These are phyloP conservation scores for Scotopteryx bipunctaria DNA, from an alignment of 2,888 invertebrate genomes.

Conservation along the genomic window DNA sequence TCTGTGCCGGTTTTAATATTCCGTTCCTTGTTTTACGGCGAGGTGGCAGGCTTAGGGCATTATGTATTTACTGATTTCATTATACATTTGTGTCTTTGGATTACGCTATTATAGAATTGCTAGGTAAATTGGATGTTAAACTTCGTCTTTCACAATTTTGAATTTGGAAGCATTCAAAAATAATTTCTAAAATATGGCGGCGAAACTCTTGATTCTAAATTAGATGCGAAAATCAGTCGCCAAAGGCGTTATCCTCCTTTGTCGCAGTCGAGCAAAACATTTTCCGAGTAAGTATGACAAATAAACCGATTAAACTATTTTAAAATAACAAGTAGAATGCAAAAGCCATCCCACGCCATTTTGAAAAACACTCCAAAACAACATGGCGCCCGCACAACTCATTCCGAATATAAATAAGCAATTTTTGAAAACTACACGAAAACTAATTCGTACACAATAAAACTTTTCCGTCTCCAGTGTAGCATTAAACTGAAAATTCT, in stretches of 20 bases:
- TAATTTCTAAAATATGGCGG: not conserved
- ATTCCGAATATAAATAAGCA: constrained; percentile 25
- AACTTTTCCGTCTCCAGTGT: constrained; percentile 69
- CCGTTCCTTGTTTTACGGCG: constrained; percentile 77
- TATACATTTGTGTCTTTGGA: constrained; percentile 12
- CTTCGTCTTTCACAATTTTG: no score
- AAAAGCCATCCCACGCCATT: not conserved
- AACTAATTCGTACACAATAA: constrained; percentile 76
- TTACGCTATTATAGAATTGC: not conserved
- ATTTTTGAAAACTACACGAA: constrained; percentile 41
- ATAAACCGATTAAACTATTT: no score
- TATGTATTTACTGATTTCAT: constrained; percentile 59
- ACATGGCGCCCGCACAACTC: constrained; percentile 4
- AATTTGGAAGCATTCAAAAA: no score
- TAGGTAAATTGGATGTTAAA: no score
- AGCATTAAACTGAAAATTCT: constrained; percentile 64
- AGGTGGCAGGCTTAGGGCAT: constrained; percentile 52
- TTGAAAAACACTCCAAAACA: constrained; percentile 1
- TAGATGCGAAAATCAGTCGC: no score
- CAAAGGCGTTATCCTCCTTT: no score
- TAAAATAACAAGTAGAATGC: not conserved
- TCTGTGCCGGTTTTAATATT: constrained; percentile 80
- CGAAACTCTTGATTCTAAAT: no score
- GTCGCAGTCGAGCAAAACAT: no score
- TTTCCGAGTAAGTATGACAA: no score